These are phyloP conservation scores for Zaprionus kolodkinae DNA, from an alignment of 1,140 invertebrate species.

Conservation along the genomic window DNA sequence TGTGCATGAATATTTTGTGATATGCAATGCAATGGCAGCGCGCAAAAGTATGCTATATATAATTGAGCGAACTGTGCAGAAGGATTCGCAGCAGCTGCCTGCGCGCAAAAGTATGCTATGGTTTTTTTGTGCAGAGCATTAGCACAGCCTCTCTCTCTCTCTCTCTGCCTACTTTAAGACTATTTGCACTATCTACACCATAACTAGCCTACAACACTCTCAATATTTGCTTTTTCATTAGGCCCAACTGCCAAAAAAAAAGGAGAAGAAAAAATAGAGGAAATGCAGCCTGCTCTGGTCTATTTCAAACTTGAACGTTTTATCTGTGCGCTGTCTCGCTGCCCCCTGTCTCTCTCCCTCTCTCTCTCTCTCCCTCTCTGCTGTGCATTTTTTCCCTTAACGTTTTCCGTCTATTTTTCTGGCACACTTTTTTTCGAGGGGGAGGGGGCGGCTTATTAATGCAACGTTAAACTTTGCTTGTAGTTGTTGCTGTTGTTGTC, in stretches of 20 bases:
- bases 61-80: not conserved
- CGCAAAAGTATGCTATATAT: not conserved
- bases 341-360: too few species aligned
- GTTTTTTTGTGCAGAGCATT: too few species aligned
- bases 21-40: not conserved
- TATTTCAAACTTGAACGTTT: constrained; percentile 17
- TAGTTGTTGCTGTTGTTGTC: constrained; percentile 48
- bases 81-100: not conserved
- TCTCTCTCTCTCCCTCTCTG: not conserved
- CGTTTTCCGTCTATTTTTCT: constrained; percentile 45
- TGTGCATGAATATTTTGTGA: not conserved
- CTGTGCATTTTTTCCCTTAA: not conserved
- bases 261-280: not conserved
- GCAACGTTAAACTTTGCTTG: constrained; percentile 70
- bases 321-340: constrained; percentile 14
- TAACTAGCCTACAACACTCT: not conserved
- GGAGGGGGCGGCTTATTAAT: constrained; percentile 65
- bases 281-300: not conserved
- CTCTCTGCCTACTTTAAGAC: not conserved
- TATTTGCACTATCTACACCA: not conserved
- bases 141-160: not conserved
- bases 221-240: constrained; percentile 4
- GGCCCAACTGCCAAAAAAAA: not conserved
- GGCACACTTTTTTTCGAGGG: constrained; percentile 69
- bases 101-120: not conserved